Conservation (phyloP, 2,113 vertebrate genomes). For the Corvus moneduloides region DNA sequence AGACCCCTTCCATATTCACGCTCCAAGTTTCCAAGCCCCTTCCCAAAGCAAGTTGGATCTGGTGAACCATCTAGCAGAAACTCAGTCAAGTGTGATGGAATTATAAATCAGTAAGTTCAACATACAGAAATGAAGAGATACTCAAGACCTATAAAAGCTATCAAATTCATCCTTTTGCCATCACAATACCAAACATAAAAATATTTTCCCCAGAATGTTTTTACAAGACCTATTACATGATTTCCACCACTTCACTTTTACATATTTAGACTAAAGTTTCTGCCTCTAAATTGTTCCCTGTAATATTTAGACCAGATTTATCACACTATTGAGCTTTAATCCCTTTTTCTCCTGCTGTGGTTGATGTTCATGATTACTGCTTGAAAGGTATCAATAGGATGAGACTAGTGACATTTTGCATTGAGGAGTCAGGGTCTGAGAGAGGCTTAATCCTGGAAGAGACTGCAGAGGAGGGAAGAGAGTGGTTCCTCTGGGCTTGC, state of each 20-base stretch:
- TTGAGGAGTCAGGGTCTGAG: background rate
- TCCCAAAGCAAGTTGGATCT: background rate
- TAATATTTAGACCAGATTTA: background rate
- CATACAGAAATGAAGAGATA: background rate
- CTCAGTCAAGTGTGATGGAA: background rate
- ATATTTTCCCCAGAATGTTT: background rate
- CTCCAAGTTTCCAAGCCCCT: background rate
- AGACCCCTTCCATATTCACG: accelerated
- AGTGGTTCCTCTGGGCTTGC: background rate
- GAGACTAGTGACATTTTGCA: background rate
- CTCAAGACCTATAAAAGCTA: background rate
- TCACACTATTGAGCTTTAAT: background rate
- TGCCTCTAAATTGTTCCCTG: background rate
- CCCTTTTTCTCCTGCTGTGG: background rate
- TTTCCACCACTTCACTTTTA: background rate
- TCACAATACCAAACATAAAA: background rate
- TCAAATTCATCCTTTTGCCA: background rate
- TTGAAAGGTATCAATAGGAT: background rate
- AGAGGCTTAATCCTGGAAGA: background rate
- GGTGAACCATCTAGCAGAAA: background rate
- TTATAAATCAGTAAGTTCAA: background rate
- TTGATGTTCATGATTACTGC: background rate
- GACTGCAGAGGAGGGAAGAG: background rate
- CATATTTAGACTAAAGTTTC: background rate
- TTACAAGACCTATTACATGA: background rate